A percentile compares a stretch with the other conserved stretches of the same genome.
Evolutionary conservation across 2,113 vertebrate genomes (phyloP).

Genomic region (Ibidorhyncha struthersii): DNA sequence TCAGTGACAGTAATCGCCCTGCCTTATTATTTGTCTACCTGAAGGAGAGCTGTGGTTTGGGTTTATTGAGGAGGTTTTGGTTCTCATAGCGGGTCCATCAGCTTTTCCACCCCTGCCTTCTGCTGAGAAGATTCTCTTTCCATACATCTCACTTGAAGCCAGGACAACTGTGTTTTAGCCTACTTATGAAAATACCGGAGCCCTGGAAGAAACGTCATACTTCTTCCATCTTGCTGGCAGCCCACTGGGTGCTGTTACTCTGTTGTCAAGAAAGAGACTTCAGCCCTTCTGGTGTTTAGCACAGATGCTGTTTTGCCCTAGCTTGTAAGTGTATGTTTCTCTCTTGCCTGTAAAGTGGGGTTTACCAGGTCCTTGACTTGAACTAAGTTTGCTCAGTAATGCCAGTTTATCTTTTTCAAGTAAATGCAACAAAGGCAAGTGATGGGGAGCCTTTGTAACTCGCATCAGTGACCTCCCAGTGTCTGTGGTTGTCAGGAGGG

Average conservation of each 20-base stretch:
- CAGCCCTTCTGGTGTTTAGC: neutral
- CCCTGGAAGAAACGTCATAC: neutral
- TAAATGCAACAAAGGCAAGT: neutral
- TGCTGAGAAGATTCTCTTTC: neutral
- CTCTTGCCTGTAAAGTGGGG: neutral
- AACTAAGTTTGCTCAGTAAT: neutral
- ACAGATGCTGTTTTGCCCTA: neutral
- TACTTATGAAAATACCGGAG: neutral
- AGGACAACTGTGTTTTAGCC: neutral
- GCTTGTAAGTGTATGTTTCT: neutral
- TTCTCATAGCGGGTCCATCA: neutral
- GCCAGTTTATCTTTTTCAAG: neutral
- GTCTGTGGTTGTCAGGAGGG: neutral
- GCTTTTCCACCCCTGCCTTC: neutral
- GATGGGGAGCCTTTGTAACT: neutral
- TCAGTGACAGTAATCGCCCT: neutral
- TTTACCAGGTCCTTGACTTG: neutral
- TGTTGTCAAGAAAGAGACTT: neutral
- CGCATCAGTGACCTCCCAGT: neutral
- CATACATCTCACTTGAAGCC: fast-evolving
- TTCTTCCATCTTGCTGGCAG: neutral
- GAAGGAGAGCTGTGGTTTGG: neutral
- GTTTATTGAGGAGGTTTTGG: neutral
- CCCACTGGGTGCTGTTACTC: neutral
- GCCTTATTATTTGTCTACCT: neutral